Base-by-base conservation (phyloP, 2,888 invertebrate species). In the Volucella zonaria region DNA sequence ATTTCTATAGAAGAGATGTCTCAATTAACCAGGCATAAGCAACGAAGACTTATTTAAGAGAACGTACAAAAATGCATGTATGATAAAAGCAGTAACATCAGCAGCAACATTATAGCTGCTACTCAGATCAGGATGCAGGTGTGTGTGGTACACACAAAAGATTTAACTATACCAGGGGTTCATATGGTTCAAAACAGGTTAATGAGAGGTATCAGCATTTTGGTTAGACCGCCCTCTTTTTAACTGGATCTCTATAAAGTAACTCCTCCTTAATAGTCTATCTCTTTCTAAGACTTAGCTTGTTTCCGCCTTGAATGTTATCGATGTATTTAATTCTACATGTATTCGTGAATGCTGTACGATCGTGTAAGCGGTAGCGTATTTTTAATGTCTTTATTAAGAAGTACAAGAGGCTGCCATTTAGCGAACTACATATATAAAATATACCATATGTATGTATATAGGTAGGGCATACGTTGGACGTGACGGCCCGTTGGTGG, bases 1-100 rank as follows among this genome's bases (percentile, higher is more conserved):
- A 70, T 64, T 64, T 73, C 78, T 74, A 67, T 49, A 75, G 67
- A 78, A 79, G 78, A 82, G 82, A 82, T 79, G 74, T 82, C 82
- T 82, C 78, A 78, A 82, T 82, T 82, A 82, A 78, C 78, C 78
- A 64, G 68, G 23, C 40, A 71, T 54, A 18, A 54, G 54, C 54
- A 66, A 18, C 49, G 54, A 62, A 66, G 58, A 40, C 47, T 52
- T 47, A 61, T 56, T 82, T 82, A 77, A 82, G 82, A 82, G 82
- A 82, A 58, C 56, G 40, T 52, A 52, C 58, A 15, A 73, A 73
- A 77, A 77, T 66, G 14, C 66, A 67, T 61, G 59, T 58, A 59
- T 56, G 56, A 78, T 70, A 70, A 70, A 78, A 64, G 49, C 43
- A 56, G 18, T 62, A 62, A 64, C 77, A 70, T 56, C 52, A 68